Base-by-base conservation (phyloP, 1,140 invertebrate species). In the Danaus plexippus region DNA sequence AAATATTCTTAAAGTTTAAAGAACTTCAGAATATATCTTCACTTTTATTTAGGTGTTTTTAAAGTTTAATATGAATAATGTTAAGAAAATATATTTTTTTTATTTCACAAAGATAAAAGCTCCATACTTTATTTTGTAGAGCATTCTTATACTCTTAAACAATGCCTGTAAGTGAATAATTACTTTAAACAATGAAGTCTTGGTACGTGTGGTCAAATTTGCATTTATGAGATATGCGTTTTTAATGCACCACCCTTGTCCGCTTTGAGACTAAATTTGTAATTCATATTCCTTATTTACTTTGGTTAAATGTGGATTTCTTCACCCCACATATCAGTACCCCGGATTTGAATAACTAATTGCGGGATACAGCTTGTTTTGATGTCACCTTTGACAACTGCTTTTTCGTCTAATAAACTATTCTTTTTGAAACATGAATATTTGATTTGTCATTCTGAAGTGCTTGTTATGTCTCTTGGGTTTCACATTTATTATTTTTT, bases 291-390 rank as follows among this genome's bases (percentile, higher is more conserved):
- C 54, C 55, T 64, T 59, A 66, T 71, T 61, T 67, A 52, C 45
- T 63, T 52, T 59, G 57, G 55, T 58, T 50, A 47, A 59, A 63
- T 54, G 57, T 61, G 53, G 64, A 63, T 55, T 64, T 60, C 60
- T 59, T 66, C 52, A 45, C 48, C 47, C 53, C 43, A 54, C 55
- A 59, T 69, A 63, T 64, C 54, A 32, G 58, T 59, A 51, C 63
- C 54, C 55, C 22, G 49, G 57, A 77, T 77, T 77, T 68, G 65
- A 67, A 77, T 71, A 69, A 60, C 64, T 75, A 75, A 77, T 75
- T 66, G 63, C 42, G 43, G 47, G 40, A 12, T 54, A 11, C 32
- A 18, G 43, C 12, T 42, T 56, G 54, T 50, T 44, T 49, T 45
- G 50, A 52, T 52, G 54, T 46, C 52, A 52, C 11, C 54, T 57